Evolutionary conservation across 1,140 invertebrate species (phyloP).

Genomic region (Campodea augens): DNA sequence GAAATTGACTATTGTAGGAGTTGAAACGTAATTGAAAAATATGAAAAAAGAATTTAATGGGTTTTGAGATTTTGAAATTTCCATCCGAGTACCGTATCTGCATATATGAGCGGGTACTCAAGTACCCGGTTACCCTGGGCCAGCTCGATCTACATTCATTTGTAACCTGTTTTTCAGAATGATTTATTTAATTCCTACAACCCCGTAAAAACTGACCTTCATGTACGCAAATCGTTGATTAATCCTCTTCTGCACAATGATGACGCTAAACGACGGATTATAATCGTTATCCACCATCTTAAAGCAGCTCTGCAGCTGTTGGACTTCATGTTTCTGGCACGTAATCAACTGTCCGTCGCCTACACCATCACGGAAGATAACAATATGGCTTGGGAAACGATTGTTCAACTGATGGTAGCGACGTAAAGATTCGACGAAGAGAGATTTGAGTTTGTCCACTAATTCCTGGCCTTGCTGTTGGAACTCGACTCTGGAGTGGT

Average conservation of each 20-base stretch:
- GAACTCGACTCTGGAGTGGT: slow-evolving; percentile 49
- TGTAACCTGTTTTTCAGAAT: too few species aligned
- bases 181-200: too few species aligned
- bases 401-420: slow-evolving; percentile 45
- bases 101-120: too few species aligned
- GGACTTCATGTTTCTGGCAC: slow-evolving; percentile 53
- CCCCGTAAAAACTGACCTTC: too few species aligned
- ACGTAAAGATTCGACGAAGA: slow-evolving; percentile 43
- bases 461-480: slow-evolving; percentile 53
- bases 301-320: slow-evolving; percentile 47
- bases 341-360: slow-evolving; percentile 63
- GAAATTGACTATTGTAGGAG: too few species aligned
- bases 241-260: slow-evolving; percentile 81
- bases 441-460: slow-evolving; percentile 47
- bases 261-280: slow-evolving; percentile 46
- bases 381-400: slow-evolving; percentile 47
- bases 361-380: slow-evolving; percentile 83
- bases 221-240: too few species aligned
- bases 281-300: slow-evolving; percentile 28
- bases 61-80: too few species aligned
- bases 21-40: too few species aligned
- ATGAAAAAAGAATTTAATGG: too few species aligned
- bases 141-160: too few species aligned
- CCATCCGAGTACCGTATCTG: too few species aligned
- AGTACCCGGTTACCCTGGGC: too few species aligned